Conservation (phyloP, 2,888 invertebrate species). For the Drosophila paracracens region DNA sequence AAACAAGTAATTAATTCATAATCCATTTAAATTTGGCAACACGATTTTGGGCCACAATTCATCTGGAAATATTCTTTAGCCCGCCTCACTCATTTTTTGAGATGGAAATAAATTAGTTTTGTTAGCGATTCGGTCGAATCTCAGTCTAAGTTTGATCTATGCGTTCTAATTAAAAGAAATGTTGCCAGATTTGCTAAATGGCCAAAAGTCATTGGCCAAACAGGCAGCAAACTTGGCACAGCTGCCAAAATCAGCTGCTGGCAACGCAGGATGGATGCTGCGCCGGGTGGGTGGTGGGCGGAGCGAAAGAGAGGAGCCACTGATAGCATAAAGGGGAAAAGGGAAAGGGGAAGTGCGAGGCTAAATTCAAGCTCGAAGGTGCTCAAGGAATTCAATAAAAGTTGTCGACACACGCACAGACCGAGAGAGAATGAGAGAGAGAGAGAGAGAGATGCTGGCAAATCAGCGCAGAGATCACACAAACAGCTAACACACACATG, state of each 20-base stretch:
- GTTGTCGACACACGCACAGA: slow-evolving; percentile 44
- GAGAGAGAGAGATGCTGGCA: slow-evolving; percentile 26
- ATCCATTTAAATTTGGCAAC: slow-evolving; percentile 2
- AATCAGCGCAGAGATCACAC: slow-evolving; percentile 74
- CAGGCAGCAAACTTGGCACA: slow-evolving; percentile 1
- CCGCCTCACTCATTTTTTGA: not conserved
- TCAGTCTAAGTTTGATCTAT: slow-evolving; percentile 4
- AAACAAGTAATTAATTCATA: not conserved
- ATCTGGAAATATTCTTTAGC: not conserved
- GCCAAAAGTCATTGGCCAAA: slow-evolving; percentile 7
- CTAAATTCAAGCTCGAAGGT: slow-evolving; percentile 32
- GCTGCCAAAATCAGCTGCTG: slow-evolving; percentile 4
- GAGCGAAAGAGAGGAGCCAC: not conserved
- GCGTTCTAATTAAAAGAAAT: slow-evolving; percentile 7
- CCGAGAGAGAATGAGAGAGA: slow-evolving; percentile 12
- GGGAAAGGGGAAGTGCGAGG: not conserved
- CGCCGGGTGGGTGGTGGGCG: not conserved
- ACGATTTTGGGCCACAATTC: not conserved
- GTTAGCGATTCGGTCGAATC: not conserved
- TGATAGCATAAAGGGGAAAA: not conserved
- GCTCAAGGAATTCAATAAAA: slow-evolving; percentile 70
- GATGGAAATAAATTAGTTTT: not conserved
- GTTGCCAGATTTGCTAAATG: slow-evolving; percentile 20
- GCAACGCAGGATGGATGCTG: not conserved
- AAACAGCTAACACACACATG: slow-evolving; percentile 4